Base-by-base conservation (phyloP, 64 coral and sea anemone species). In the Actinia equina region DNA sequence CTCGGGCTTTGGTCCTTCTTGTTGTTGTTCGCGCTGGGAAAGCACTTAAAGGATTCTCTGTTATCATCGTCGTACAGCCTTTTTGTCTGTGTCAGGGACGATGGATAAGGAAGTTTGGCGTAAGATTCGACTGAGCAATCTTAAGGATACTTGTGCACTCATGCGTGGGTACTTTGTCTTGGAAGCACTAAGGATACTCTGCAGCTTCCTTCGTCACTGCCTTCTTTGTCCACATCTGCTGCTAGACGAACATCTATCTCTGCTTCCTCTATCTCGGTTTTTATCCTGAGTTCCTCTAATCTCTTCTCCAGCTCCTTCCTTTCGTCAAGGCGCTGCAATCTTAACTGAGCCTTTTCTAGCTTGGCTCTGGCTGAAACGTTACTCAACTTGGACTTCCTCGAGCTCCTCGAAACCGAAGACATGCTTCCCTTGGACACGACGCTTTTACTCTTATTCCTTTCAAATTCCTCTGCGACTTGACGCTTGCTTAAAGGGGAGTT, bases 241-340 rank as follows among this genome's bases (percentile, higher is more conserved):
- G 64, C 64, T 26, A 70, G n/a, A n/a, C 64, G 64, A n/a, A 70
- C 64, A 70, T 70, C 64, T 70, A 70, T 70, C n/a, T 70, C 20
- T 7, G 64, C 64, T 70, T 70, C 64, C n/a, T 70, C 20, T 70
- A 70, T 70, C n/a, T 70, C 64, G 10, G 64, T 25, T 20, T 70
- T n/a, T n/a, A 70, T 70, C 64, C n/a, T n/a, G n/a, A 23, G 64
- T 70, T 70, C 64, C n/a, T 70, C 64, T 26, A 70, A 26, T 70
- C n/a, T 70, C n/a, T 70, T 70, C 64, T 70, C 64, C 64, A 70
- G 64, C 64, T 70, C 64, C 22, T 70, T 70, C n/a, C 60, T 63
- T 63, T 63, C 60, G 4, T 63, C 19, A 2, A 63, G 60, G 16
- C 60, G 60, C 19, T 63, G 60, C 60, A 63, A 63, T 63, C 60